A percentile compares a stretch with the other conserved stretches of the same genome.
These are phyloP conservation scores for Oncopodura yosiiana DNA, from an alignment of 1,140 invertebrate species.

Conservation along the genomic window DNA sequence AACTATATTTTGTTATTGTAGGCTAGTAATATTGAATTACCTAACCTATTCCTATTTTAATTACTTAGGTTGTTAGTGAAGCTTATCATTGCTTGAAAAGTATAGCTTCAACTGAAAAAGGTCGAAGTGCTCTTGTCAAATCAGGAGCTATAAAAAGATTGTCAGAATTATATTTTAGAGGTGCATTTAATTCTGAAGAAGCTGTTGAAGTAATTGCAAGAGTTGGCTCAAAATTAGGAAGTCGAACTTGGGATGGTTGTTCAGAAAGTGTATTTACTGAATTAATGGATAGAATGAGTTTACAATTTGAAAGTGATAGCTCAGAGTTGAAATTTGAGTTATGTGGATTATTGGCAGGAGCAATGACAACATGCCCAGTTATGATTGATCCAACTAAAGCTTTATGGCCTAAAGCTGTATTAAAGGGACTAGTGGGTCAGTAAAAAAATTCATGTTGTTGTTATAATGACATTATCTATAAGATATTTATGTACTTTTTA, in stretches of 20 bases:
- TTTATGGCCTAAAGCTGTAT: slow-evolving; percentile 65
- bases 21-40: too few relatives aligned
- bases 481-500: too few relatives aligned
- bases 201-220: slow-evolving; percentile 62
- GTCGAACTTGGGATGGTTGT: slow-evolving; percentile 52
- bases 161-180: slow-evolving; percentile 70
- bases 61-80: slow-evolving; percentile 81
- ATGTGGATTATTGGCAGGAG: slow-evolving; percentile 59
- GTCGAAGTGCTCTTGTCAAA: slow-evolving; percentile 62
- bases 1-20: too few relatives aligned
- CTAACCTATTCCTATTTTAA: too few relatives aligned
- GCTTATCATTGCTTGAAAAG: slow-evolving; percentile 71
- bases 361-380: slow-evolving; percentile 54
- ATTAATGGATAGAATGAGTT: slow-evolving; percentile 68
- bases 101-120: slow-evolving; percentile 60
- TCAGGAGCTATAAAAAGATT: slow-evolving; percentile 66
- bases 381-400: slow-evolving; percentile 54
- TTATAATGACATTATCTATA: slow-evolving; percentile 31
- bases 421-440: slow-evolving; percentile 61
- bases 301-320: slow-evolving; percentile 77
- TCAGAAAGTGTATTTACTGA: slow-evolving; percentile 65
- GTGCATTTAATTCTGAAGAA: slow-evolving; percentile 76
- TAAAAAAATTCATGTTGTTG: too few relatives aligned
- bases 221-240: slow-evolving; percentile 47
- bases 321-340: slow-evolving; percentile 79